A percentile compares a stretch with the other conserved stretches of the same genome.
These are phyloP conservation scores for Trachops cirrhosus DNA, from an alignment of 2,797 vertebrate species.

Conservation along the genomic window DNA sequence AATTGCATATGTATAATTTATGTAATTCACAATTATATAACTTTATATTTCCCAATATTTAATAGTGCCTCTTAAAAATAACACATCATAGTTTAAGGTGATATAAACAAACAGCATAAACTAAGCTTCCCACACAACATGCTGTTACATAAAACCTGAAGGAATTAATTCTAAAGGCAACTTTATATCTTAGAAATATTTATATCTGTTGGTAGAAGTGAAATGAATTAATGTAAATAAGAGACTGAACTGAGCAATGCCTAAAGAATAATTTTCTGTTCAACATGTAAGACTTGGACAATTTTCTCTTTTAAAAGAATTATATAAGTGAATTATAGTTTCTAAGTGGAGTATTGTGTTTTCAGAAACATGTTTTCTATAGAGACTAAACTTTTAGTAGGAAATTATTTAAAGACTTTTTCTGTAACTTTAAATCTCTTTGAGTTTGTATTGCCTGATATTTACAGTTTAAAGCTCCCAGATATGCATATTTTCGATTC, in stretches of 20 bases:
- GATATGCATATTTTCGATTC: not conserved
- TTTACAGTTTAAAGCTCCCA: constrained; percentile 25
- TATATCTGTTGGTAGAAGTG: constrained; percentile 14
- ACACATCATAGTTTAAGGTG: constrained; percentile 8
- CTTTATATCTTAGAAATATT: constrained; percentile 30
- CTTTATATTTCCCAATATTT: constrained; percentile 32
- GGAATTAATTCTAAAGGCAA: not conserved
- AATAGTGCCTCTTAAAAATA: constrained; percentile 39
- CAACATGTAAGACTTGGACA: constrained; percentile 20
- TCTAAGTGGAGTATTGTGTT: constrained; percentile 36
- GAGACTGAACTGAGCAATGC: constrained; percentile 2
- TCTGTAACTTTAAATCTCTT: constrained; percentile 47
- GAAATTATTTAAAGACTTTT: constrained; percentile 50
- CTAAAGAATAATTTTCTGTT: constrained; percentile 29
- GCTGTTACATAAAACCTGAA: not conserved
- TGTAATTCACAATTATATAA: not conserved
- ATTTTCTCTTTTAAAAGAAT: constrained; percentile 30
- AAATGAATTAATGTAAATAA: constrained; percentile 58
- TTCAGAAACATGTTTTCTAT: constrained; percentile 41
- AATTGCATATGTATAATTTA: not conserved
- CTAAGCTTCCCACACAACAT: not conserved
- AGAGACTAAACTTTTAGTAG: constrained; percentile 25
- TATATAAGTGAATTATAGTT: constrained; percentile 36
- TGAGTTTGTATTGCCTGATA: not conserved
- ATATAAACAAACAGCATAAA: not conserved